These are phyloP conservation scores for Chaetops frenatus DNA, from an alignment of 2,113 vertebrate genomes.

Conservation along the genomic window DNA sequence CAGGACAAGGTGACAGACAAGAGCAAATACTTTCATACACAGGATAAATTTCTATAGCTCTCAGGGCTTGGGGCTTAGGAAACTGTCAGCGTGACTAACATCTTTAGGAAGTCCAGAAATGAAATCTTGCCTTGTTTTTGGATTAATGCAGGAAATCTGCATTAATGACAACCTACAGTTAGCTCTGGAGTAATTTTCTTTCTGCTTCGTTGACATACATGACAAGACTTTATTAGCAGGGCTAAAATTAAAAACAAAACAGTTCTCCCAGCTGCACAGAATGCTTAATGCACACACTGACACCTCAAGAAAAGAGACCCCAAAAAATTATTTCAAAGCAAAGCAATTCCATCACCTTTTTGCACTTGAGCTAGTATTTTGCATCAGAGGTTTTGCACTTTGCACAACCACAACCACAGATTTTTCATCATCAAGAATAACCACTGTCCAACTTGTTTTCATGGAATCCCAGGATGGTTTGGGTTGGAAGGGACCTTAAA, in stretches of 20 bases:
- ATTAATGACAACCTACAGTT: constrained; percentile 60
- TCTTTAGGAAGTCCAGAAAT: constrained; percentile 2
- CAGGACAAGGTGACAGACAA: not conserved
- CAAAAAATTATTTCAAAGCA: not conserved
- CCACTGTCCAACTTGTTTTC: not conserved
- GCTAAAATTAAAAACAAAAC: constrained; percentile 46
- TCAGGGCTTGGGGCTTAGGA: not conserved
- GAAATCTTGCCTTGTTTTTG: not conserved
- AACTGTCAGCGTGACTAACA: not conserved
- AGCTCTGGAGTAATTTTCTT: constrained; percentile 46
- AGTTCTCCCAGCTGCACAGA: not conserved
- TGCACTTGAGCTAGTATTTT: not conserved
- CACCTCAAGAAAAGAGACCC: not conserved
- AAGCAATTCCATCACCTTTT: not conserved
- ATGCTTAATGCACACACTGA: not conserved
- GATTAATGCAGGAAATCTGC: constrained; percentile 21
- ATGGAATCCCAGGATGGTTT: not conserved
- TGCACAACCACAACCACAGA: too few species aligned
- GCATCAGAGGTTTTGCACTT: not conserved
- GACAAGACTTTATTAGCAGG: constrained; percentile 36
- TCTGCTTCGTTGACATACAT: constrained; percentile 29
- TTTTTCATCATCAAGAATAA: not conserved
- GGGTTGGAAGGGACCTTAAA: not conserved
- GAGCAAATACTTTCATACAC: not conserved
- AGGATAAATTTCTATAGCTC: not conserved